phyloP scores from a whole-genome alignment of 2,888 invertebrate species.

The Scaptomyza caliginosa region DNA sequence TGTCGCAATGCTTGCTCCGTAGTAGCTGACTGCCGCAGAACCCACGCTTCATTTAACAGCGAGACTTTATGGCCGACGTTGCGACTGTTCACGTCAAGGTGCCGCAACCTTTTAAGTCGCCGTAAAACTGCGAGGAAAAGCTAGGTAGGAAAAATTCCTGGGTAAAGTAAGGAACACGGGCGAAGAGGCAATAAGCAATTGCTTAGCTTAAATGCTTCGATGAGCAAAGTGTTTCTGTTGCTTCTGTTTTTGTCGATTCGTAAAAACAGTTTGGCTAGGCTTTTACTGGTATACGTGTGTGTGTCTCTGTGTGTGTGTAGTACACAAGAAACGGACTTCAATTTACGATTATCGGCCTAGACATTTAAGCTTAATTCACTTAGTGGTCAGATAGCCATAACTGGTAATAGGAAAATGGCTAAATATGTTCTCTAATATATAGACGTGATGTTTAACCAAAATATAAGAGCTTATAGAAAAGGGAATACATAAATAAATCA shows the following conservation, averaged over 20 bases:
- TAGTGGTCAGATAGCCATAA: constrained; percentile 27
- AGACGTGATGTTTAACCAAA: too few relatives aligned
- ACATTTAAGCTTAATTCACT: constrained; percentile 59
- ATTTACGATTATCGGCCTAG: constrained; percentile 51
- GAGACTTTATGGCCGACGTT: constrained; percentile 3
- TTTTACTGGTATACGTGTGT: constrained; percentile 4
- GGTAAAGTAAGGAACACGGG: neutral
- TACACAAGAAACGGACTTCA: constrained; percentile 33
- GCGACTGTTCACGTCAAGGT: constrained; percentile 27
- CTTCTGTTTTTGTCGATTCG: constrained; percentile 27
- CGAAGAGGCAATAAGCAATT: constrained; percentile 60
- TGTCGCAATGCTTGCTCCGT: constrained; percentile 29
- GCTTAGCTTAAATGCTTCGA: constrained; percentile 66
- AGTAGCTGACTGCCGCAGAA: constrained; percentile 28
- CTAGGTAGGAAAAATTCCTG: neutral
- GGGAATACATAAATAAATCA: too few relatives aligned
- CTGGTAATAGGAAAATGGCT: neutral
- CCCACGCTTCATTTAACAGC: constrained; percentile 63
- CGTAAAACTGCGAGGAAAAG: constrained; percentile 20
- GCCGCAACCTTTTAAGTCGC: constrained; percentile 45
- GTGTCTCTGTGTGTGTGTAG: constrained; percentile 7
- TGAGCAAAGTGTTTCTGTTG: constrained; percentile 58
- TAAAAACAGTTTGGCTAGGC: constrained; percentile 21
- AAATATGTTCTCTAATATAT: too few relatives aligned
- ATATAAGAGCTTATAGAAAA: too few relatives aligned